These are phyloP conservation scores for Drosophila kikkawai DNA, from an alignment of 1,140 invertebrate species.

Conservation along the genomic window DNA sequence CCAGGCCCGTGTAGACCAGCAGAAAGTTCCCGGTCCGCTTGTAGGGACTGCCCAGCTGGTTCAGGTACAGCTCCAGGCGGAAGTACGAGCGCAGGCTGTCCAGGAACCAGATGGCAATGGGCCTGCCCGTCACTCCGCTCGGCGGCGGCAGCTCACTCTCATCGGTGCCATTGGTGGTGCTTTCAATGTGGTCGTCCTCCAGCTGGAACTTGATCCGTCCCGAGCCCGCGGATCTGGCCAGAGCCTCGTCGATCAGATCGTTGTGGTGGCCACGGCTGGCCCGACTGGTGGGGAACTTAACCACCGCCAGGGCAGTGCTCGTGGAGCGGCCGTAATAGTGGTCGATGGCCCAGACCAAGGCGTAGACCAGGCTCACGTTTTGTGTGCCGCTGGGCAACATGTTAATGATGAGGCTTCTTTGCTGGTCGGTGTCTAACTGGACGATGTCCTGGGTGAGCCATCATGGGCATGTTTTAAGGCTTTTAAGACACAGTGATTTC, in stretches of 20 bases:
- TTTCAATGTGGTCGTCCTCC: slow-evolving; percentile 45
- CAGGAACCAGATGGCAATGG: slow-evolving; percentile 65
- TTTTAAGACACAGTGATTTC: not conserved
- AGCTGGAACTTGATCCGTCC: slow-evolving; percentile 52
- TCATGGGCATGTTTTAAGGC: not conserved
- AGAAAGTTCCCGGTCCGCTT: slow-evolving; percentile 70
- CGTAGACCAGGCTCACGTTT: slow-evolving; percentile 68
- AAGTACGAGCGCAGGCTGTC: slow-evolving; percentile 66
- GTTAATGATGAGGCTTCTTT: not conserved
- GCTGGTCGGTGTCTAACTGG: slow-evolving; percentile 7
- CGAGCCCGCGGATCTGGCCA: slow-evolving; percentile 20
- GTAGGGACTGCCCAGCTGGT: slow-evolving; percentile 42
- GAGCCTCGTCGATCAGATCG: slow-evolving; percentile 62
- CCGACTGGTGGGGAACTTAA: slow-evolving; percentile 57
- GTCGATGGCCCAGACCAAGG: slow-evolving; percentile 76
- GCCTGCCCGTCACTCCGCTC: slow-evolving; percentile 32
- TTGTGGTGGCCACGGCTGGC: slow-evolving; percentile 51
- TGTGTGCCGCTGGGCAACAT: slow-evolving; percentile 32
- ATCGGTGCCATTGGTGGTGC: not conserved
- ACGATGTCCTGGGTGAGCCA: not conserved
- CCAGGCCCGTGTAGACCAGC: slow-evolving; percentile 69
- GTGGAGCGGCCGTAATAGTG: slow-evolving; percentile 52
- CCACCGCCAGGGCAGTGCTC: slow-evolving; percentile 52
- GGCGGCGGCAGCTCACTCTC: not conserved
- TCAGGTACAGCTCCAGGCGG: slow-evolving; percentile 57